A percentile compares a stretch with the other conserved stretches of the same genome.
Evolutionary conservation across 2,113 vertebrate species (phyloP).

Genomic region (Dromas ardeola): DNA sequence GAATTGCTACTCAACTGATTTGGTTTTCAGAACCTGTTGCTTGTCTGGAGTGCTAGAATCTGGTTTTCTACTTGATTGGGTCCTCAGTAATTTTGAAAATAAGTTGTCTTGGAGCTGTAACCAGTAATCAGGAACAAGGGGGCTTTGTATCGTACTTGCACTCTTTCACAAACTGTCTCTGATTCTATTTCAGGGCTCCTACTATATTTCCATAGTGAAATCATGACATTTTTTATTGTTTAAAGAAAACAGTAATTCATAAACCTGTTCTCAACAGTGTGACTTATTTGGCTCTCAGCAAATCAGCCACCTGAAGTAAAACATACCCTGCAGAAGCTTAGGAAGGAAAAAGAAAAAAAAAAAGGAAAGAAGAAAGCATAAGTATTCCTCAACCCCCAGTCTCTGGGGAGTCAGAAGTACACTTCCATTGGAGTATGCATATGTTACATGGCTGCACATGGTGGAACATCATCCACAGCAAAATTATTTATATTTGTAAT

Average conservation of each 20-base stretch:
- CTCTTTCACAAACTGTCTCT: not conserved
- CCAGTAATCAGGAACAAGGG: not conserved
- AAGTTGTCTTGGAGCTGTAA: not conserved
- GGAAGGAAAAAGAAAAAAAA: not conserved
- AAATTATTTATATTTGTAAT: not conserved
- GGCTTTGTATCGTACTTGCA: not conserved
- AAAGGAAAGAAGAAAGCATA: not conserved
- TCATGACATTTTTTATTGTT: not conserved
- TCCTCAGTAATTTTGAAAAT: not conserved
- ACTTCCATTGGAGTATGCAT: not conserved
- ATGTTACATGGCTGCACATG: not conserved
- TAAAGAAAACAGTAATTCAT: not conserved
- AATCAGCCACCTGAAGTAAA: not conserved
- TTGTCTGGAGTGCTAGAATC: not conserved
- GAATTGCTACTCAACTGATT: not conserved
- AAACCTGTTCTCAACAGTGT: not conserved
- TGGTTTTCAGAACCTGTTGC: not conserved
- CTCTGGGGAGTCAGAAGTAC: not conserved
- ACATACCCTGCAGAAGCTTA: not conserved
- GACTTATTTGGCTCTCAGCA: not conserved
- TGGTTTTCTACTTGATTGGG: not conserved
- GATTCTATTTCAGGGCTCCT: not conserved
- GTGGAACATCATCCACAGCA: not conserved
- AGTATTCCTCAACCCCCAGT: not conserved
- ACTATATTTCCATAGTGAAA: not conserved